Conservation (phyloP, 2,888 invertebrate species). For the Blomia tropicalis region DNA sequence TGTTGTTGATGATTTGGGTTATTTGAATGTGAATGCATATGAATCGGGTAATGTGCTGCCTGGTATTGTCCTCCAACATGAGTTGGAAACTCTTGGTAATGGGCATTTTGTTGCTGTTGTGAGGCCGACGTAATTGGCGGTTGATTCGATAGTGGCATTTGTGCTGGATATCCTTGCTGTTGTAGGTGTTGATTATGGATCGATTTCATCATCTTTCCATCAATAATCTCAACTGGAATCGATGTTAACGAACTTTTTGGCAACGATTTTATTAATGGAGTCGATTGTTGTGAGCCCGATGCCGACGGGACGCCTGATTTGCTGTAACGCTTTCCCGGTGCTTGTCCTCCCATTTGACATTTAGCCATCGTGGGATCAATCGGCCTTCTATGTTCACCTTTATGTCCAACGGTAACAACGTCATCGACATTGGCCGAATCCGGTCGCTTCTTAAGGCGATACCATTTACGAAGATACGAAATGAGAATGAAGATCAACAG, state of each 20-base stretch:
- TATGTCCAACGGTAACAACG: neutral
- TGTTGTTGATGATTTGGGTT: neutral
- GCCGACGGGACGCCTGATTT: neutral
- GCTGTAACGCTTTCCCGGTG: neutral
- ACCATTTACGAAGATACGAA: conserved; percentile 18
- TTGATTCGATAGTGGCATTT: too few species aligned
- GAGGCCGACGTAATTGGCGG: too few species aligned
- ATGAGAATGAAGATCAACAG: conserved; percentile 13
- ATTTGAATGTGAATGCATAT: neutral
- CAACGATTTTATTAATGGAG: neutral
- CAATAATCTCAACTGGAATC: neutral
- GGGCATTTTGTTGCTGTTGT: neutral
- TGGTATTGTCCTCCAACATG: too few species aligned
- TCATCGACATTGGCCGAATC: neutral
- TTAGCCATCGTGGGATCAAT: neutral
- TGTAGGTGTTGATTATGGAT: neutral
- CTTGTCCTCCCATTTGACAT: neutral
- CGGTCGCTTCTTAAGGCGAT: conserved; percentile 15
- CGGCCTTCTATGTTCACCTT: too few species aligned
- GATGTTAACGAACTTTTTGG: neutral
- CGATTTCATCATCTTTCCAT: neutral
- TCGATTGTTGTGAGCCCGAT: neutral
- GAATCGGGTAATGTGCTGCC: neutral
- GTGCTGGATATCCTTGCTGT: neutral
- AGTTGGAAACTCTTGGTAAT: conserved; percentile 11